Evolutionary conservation across 2,888 invertebrate genomes (phyloP).

Genomic region (Drosophila greeni): DNA sequence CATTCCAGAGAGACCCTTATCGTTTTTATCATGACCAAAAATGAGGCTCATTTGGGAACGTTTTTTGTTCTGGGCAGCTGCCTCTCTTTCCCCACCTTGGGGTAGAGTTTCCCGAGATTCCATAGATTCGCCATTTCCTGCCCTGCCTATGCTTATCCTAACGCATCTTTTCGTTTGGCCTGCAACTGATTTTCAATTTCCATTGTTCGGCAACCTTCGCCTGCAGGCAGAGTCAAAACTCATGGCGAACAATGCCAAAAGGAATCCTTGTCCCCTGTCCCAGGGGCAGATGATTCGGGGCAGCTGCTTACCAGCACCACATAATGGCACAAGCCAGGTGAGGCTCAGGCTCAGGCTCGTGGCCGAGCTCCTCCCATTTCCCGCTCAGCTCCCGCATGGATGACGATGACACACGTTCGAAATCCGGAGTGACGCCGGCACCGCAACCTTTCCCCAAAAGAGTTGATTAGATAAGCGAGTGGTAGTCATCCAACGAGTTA

Average conservation of each 20-base stretch:
- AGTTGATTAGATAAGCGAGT: constrained; percentile 58
- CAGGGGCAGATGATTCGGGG: constrained; percentile 50
- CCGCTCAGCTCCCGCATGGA: constrained; percentile 17
- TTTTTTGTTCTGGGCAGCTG: not conserved
- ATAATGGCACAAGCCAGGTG: constrained; percentile 46
- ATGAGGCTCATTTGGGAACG: constrained; percentile 18
- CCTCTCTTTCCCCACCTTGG: constrained; percentile 2
- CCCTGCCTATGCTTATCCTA: constrained; percentile 26
- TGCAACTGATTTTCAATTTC: constrained; percentile 36
- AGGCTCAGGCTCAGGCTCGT: constrained; percentile 6
- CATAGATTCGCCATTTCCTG: constrained; percentile 26
- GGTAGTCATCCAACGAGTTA: constrained; percentile 20
- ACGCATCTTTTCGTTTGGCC: constrained; percentile 44
- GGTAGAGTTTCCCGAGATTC: constrained; percentile 13
- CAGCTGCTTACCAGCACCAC: constrained; percentile 45
- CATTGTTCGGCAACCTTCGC: constrained; percentile 34
- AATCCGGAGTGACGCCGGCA: constrained; percentile 40
- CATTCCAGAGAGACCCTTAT: constrained; percentile 17
- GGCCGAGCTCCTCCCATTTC: constrained; percentile 3
- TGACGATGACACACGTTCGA: constrained; percentile 52
- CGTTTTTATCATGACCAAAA: constrained; percentile 14
- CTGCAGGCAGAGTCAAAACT: constrained; percentile 40
- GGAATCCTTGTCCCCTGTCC: constrained; percentile 29
- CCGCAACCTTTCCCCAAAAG: constrained; percentile 27
- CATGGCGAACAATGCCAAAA: constrained; percentile 42